A percentile compares a stretch with the other conserved stretches of the same genome.
phyloP scores from a whole-genome alignment of 2,113 vertebrate species.

The Triplophysa siluroides region DNA sequence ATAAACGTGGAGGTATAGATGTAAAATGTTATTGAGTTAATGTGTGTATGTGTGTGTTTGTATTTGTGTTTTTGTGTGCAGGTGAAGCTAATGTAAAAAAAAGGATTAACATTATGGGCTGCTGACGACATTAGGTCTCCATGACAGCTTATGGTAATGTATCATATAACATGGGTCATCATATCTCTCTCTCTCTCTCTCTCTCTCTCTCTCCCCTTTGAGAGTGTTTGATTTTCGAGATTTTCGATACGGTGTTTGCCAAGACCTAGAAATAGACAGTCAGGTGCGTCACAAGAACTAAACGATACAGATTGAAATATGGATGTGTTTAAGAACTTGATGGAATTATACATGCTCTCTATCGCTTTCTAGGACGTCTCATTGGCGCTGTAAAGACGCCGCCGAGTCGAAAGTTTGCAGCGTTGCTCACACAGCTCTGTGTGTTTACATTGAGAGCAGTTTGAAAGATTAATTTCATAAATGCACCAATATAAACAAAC shows the following conservation, averaged over 20 bases:
- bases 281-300: neutral
- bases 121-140: constrained; percentile 38
- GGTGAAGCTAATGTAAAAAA: constrained; percentile 23
- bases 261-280: neutral
- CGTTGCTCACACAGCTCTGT: neutral
- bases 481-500: neutral
- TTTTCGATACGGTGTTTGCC: neutral
- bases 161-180: constrained; percentile 33
- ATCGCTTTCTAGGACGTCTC: constrained; percentile 21
- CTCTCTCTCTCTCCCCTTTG: neutral
- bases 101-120: constrained; percentile 17
- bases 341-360: neutral
- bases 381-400: constrained; percentile 2
- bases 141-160: constrained; percentile 32
- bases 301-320: neutral
- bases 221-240: neutral
- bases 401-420: constrained; percentile 12
- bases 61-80: neutral
- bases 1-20: too few species aligned
- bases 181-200: constrained; percentile 16
- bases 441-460: neutral
- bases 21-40: too few species aligned
- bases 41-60: too few species aligned
- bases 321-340: neutral
- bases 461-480: neutral